A percentile compares a stretch with the other conserved stretches of the same genome.
Evolutionary conservation across 2,888 invertebrate species (phyloP).

Genomic region (Morpho deidamia): DNA sequence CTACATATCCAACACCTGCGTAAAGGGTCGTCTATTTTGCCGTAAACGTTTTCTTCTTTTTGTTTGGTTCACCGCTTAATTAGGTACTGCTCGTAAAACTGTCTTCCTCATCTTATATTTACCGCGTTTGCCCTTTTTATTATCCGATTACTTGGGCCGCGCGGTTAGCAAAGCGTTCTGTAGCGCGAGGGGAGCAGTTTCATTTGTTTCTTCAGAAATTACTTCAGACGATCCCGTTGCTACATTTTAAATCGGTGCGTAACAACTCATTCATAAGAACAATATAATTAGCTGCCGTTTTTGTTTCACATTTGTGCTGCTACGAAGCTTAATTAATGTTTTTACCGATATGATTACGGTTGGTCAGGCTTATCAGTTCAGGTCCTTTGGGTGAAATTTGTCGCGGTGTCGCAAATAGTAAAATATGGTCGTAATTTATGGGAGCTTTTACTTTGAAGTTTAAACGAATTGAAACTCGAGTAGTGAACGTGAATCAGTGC

Average conservation of each 20-base stretch:
- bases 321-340: conserved; percentile 66
- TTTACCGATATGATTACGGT: conserved; percentile 65
- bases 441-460: conserved; percentile 17
- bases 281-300: conserved; percentile 62
- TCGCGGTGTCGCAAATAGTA: conserved; percentile 27
- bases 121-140: conserved; percentile 79
- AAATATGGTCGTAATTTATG: conserved; percentile 30
- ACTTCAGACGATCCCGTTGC: conserved; percentile 57
- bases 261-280: conserved; percentile 40
- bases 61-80: conserved; percentile 76
- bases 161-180: conserved; percentile 71
- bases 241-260: conserved; percentile 33
- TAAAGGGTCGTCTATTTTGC: conserved; percentile 34
- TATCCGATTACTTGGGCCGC: conserved; percentile 77
- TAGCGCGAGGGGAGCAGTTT: conserved; percentile 72
- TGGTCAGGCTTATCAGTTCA: conserved; percentile 59
- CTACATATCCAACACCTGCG: conserved; percentile 32
- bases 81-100: conserved; percentile 78
- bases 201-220: conserved; percentile 77
- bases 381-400: conserved; percentile 57
- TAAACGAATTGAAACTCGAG: conserved; percentile 3
- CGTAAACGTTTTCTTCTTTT: conserved; percentile 68
- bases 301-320: conserved; percentile 50
- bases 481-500: conserved; percentile 13
- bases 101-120: conserved; percentile 79